Base-by-base conservation (phyloP, 2,888 invertebrate species). In the Brachyptera risi region DNA sequence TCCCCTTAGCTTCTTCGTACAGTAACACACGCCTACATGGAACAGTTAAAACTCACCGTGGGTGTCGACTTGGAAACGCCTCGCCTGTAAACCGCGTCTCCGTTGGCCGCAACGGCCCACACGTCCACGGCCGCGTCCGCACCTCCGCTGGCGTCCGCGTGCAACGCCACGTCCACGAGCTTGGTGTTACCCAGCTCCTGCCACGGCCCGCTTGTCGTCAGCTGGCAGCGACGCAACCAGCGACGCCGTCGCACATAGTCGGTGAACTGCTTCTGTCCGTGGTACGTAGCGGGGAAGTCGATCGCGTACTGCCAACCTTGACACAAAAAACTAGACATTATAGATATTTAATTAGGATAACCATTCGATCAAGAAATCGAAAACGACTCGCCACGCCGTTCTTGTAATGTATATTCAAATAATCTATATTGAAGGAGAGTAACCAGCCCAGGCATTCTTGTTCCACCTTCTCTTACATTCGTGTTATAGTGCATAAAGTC, bases 251-350 rank as follows among this genome's bases (percentile, higher is more conserved):
- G 81, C 0, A 94, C 94, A 71, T 92, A 92, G 75, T 95, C 95
- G 0, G 92, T 92, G 66, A 94, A 88, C 66, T 88, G 82, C 75
- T 92, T 93, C 68, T 87, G 84, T 0, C 87, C 87, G 71, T 93
- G 94, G 74, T 92, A 95, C 9, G 86, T 84, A 1, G 90, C 85
- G 1, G 94, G 92, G 72, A 96, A 95, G 76, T 95, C 94, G 1
- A 91, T 87, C 0, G 95, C 94, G 75, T 95, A 96, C 72, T 96
- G 96, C 96, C 96, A 96, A 1, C 96, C 96, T 67, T 94, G 92
- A 62, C n/a, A n/a, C n/a, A n/a, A n/a, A n/a, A n/a, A n/a, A n/a
- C n/a, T n/a, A n/a, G n/a, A n/a, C n/a, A n/a, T n/a, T n/a, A n/a
- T n/a, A n/a, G n/a, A n/a, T n/a, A n/a, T n/a, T n/a, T n/a, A n/a